Conservation (phyloP, 1,140 invertebrate species). For the Caenorhabditis briggsae region DNA sequence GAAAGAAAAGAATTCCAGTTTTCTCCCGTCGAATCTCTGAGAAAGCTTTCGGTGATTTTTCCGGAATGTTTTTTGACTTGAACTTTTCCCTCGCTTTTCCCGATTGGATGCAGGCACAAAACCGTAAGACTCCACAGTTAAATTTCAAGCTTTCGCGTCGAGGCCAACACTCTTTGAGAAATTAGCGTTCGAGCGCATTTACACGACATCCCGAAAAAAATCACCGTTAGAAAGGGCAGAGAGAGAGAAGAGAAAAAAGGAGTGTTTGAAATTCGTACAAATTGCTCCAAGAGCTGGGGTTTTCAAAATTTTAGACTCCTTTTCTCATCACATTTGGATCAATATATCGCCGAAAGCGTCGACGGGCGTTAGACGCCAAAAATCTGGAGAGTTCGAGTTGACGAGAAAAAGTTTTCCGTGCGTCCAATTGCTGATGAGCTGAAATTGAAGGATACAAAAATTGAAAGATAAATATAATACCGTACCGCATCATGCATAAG, state of each 20-base stretch:
- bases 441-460: not conserved
- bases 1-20: too few relatives aligned
- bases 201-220: too few relatives aligned
- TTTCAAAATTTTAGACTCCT: not conserved
- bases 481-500: slow-evolving; percentile 43
- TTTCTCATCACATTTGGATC: not conserved
- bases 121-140: too few relatives aligned
- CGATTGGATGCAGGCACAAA: too few relatives aligned
- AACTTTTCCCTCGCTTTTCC: too few relatives aligned
- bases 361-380: slow-evolving; percentile 51
- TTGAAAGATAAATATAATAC: not conserved
- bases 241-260: not conserved
- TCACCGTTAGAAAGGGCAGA: not conserved
- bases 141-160: too few relatives aligned
- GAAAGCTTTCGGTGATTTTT: too few relatives aligned
- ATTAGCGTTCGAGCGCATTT: too few relatives aligned
- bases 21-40: too few relatives aligned
- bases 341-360: slow-evolving; percentile 28
- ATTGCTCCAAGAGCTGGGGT: not conserved
- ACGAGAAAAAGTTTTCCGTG: slow-evolving; percentile 44
- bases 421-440: slow-evolving; percentile 36
- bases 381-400: not conserved
- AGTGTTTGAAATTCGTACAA: too few relatives aligned
- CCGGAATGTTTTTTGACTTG: too few relatives aligned
- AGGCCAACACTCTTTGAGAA: too few relatives aligned